Base-by-base conservation (phyloP, 2,113 vertebrate species). In the Macroglossus sobrinus region DNA sequence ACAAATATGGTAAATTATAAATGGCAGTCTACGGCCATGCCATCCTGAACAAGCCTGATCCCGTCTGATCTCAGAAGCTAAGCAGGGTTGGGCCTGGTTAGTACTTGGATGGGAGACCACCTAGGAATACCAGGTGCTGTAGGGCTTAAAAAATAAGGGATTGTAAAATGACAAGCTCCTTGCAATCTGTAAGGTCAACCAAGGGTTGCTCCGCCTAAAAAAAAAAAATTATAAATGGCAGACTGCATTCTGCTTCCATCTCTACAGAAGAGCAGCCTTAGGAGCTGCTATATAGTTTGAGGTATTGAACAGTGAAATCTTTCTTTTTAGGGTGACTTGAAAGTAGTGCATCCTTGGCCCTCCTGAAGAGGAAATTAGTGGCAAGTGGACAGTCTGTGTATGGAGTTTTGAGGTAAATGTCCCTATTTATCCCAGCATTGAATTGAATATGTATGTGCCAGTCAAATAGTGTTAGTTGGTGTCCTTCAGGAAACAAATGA, bases 371-470 rank as follows among this genome's bases (percentile, higher is more conserved):
- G 43, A 89, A 80, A 66, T 75, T 30, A 50, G 24, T 92, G 63
- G 28, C 57, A 45, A 14, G 28, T 24, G 63, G 8, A 64, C 19
- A 33, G 61, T 86, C 47, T 57, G 30, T 38, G 2, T 10, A 28
- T 91, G 74, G 28, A 30, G 4, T 82, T 95, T 38, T 89, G 75
- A 95, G 97, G 97, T 98, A 95, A 96, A 84, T 79, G 55, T 78
- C 33, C 59, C 28, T 82, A 2, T 85, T 86, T 22, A 66, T 95
- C 92, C 33, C 30, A n/a, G 6, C 5, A 61, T 30, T 68, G 81
- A 69, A 61, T 26, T 72, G 81, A 69, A 45, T 47, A 15, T 86
- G 30, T 47, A 15, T 86, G 30, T 82, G 21, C 35, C 69, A 75
- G 47, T 18, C 57, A 53, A 93, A 12, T 28, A 13, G 12, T 64